These are phyloP conservation scores for Whitmania pigra DNA, from an alignment of 1,140 invertebrate species.

Conservation along the genomic window DNA sequence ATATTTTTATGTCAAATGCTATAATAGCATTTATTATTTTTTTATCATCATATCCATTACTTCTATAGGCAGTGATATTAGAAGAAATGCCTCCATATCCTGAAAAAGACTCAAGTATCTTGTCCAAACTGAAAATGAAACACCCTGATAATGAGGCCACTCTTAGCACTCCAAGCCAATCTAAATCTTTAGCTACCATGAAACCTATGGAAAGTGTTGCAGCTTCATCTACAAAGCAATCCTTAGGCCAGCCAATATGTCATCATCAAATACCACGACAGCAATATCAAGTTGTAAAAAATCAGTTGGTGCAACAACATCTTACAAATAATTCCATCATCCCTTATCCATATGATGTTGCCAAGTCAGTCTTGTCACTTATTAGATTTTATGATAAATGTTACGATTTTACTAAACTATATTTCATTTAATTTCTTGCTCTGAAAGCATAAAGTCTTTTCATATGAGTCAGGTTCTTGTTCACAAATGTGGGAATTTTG, in stretches of 20 bases:
- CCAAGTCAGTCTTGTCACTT: background rate
- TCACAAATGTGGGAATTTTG: slow-evolving; percentile 75
- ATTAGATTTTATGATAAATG: background rate
- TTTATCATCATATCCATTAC: background rate
- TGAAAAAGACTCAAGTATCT: slow-evolving; percentile 86
- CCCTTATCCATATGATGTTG: background rate
- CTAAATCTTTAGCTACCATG: slow-evolving; percentile 31
- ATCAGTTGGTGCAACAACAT: background rate
- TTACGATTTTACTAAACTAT: background rate
- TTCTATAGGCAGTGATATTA: slow-evolving; percentile 70
- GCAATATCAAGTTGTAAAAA: background rate
- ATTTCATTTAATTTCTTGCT: background rate
- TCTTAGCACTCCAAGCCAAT: slow-evolving; percentile 25
- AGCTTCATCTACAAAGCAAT: background rate
- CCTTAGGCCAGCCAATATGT: background rate
- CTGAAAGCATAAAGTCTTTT: background rate
- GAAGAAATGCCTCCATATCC: slow-evolving; percentile 99
- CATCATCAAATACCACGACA: background rate
- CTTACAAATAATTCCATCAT: background rate
- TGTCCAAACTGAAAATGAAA: slow-evolving; percentile 88
- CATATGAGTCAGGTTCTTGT: slow-evolving; percentile 61
- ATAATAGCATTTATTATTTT: too few relatives aligned
- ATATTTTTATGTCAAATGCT: too few relatives aligned
- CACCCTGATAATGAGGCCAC: slow-evolving; percentile 36
- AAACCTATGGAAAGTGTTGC: slow-evolving; percentile 1